Base-by-base conservation (phyloP, 2,113 vertebrate genomes). In the Sceloporus tristichus region DNA sequence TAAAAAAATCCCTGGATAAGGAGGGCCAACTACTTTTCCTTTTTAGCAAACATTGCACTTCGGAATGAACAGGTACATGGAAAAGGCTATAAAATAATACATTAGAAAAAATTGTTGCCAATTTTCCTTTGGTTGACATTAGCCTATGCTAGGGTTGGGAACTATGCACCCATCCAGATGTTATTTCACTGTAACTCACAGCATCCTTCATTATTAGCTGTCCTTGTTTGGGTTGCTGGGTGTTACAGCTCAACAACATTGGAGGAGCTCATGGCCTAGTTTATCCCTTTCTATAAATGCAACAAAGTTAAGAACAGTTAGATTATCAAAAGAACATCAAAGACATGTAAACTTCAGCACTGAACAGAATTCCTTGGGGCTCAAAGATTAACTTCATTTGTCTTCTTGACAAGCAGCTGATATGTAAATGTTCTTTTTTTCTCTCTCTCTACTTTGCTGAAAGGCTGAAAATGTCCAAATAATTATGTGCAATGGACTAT, bases 401-500 rank as follows among this genome's bases (percentile, higher is more conserved):
- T 40, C 1, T 23, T 21, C 59, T 86, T 81, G 89, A 84, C 74
- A 89, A 91, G 86, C 0, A 1, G 89, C 29, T 85, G 65, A 38
- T 90, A 83, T 71, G 16, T 79, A 78, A 56, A 25, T 40, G 86
- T 76, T 25, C 48, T 18, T 0, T 8, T 74, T 40, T 14, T 0
- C 18, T 27, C n/a, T 56, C 14, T 9, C 8, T 62, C 42, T 34
- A 34, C 1, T 76, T 82, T 38, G 75, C 9, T 23, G 68, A 40
- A 79, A 38, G 74, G 1, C 3, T n/a, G 25, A 74, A 23, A 84
- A 6, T 29, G 71, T 75, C 38, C 86, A 27, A 16, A 16, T 79
- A n/a, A 0, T 66, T 0, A 0, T 56, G 66, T n/a, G 0, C 0
- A 2, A 0, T 62, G 1, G 0, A 0, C 2, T 3, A 21, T 76